These are phyloP conservation scores for Tympanoctomys barrerae DNA, from an alignment of 2,797 vertebrate species.

Conservation along the genomic window DNA sequence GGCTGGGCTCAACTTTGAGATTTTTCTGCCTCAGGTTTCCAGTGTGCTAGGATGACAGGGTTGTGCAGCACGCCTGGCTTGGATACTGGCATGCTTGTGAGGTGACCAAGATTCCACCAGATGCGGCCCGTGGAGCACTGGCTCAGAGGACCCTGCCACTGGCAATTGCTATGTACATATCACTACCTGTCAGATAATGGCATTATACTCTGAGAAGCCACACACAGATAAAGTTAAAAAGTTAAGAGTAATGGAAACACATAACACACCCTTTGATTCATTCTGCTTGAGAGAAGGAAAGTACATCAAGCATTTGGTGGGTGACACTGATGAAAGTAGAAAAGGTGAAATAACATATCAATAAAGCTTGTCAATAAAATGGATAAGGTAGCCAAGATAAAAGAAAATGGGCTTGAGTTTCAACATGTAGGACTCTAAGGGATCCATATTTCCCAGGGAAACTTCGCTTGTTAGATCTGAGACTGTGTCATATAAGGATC, in stretches of 20 bases:
- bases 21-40: neutral
- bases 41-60: neutral
- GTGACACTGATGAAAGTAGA: neutral
- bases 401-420: neutral
- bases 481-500: neutral
- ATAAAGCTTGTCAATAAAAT: neutral
- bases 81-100: neutral
- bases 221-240: slow-evolving; percentile 19
- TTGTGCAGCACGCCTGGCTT: neutral
- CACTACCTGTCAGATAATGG: neutral
- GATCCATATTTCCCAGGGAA: neutral
- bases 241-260: neutral
- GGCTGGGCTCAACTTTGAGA: neutral
- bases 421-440: neutral
- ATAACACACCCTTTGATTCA: neutral
- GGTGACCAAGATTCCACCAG: neutral
- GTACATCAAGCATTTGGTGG: neutral
- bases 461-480: neutral
- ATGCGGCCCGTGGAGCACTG: neutral
- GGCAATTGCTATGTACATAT: neutral
- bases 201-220: neutral
- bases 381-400: neutral
- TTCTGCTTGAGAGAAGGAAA: neutral
- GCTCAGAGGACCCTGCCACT: neutral
- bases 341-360: neutral